phyloP scores from a whole-genome alignment of 2,113 vertebrate species.

The Parotia lawesii region DNA sequence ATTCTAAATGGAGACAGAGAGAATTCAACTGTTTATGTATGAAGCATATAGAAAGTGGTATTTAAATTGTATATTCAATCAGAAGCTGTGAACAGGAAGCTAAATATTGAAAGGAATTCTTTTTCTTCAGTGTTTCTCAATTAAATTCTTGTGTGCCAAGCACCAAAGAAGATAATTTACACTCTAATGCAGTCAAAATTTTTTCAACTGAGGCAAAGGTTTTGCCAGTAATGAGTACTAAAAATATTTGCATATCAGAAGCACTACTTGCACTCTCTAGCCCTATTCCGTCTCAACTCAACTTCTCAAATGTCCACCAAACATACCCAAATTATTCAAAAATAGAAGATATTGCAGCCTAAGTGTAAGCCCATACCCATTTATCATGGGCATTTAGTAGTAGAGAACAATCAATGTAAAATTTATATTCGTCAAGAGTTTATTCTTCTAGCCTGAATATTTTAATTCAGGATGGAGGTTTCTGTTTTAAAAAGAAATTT shows the following conservation, averaged over 20 bases:
- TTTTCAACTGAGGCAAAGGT: not conserved
- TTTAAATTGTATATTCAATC: not conserved
- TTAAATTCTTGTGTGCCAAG: not conserved
- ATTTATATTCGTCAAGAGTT: not conserved
- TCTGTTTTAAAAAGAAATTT: not conserved
- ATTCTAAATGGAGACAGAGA: not conserved
- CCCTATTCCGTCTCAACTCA: not conserved
- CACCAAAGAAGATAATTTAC: not conserved
- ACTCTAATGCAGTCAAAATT: not conserved
- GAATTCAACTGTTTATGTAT: not conserved
- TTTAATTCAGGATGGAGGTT: not conserved
- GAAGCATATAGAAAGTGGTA: not conserved
- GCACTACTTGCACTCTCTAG: not conserved
- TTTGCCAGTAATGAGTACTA: not conserved
- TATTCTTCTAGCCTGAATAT: not conserved
- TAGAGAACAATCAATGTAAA: not conserved
- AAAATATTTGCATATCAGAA: not conserved
- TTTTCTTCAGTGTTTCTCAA: not conserved
- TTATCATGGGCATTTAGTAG: not conserved
- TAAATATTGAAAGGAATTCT: not conserved
- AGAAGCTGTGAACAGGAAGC: not conserved
- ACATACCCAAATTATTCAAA: not conserved
- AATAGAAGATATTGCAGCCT: not conserved
- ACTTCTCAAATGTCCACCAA: not conserved
- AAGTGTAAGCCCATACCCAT: not conserved